Evolutionary conservation across 2,113 vertebrate species (phyloP).

Genomic region (Elgaria multicarinata): DNA sequence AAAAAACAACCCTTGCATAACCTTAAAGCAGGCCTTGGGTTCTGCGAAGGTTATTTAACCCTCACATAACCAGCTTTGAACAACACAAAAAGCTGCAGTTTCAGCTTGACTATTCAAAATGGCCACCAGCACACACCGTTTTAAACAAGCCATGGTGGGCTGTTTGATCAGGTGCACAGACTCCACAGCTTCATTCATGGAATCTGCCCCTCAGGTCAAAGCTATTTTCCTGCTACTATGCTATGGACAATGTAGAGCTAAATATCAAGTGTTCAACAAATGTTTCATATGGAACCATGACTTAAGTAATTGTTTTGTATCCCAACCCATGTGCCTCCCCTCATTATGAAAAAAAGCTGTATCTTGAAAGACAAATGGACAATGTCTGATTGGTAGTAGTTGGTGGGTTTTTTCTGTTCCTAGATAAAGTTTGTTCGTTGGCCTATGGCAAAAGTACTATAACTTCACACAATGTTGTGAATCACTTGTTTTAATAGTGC

Average conservation of each 20-base stretch:
- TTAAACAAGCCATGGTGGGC: too few relatives aligned
- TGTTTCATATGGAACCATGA: not conserved
- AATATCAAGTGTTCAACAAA: not conserved
- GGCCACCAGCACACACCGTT: too few relatives aligned
- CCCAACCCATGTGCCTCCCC: not conserved
- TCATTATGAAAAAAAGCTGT: not conserved
- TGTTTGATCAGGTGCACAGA: too few relatives aligned
- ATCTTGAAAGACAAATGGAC: not conserved
- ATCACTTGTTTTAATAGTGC: conserved; percentile 9
- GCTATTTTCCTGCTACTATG: not conserved
- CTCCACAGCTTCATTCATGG: not conserved
- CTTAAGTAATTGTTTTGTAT: not conserved
- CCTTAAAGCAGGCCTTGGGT: too few relatives aligned
- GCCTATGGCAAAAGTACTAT: not conserved
- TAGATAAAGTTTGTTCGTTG: not conserved
- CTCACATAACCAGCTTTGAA: too few relatives aligned
- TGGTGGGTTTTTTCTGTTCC: not conserved
- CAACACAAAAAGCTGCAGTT: too few relatives aligned
- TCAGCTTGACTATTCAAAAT: too few relatives aligned
- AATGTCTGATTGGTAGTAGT: not conserved
- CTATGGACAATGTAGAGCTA: too few relatives aligned
- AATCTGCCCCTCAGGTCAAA: not conserved
- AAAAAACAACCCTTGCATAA: too few relatives aligned
- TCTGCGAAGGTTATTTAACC: too few relatives aligned
- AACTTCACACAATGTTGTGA: not conserved